Base-by-base conservation (phyloP, 1,140 invertebrate species). In the Paraescarpia echinospica region DNA sequence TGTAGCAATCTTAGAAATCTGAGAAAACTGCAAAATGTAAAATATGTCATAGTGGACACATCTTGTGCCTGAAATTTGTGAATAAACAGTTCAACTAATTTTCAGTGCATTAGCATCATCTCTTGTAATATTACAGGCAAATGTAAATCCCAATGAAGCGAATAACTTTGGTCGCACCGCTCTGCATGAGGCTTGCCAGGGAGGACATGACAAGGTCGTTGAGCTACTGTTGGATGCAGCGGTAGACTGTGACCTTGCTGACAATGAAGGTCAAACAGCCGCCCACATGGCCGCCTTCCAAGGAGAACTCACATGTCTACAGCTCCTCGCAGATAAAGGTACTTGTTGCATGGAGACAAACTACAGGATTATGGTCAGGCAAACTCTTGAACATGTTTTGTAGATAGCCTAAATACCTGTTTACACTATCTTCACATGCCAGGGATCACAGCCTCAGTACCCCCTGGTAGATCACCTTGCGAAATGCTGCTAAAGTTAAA, bases 181-280 rank as follows among this genome's bases (percentile, higher is more conserved):
- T 4, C 92, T 96, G 8, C 95, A 96, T 93, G 95, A 96, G 35
- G 95, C 95, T 1, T 95, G 95, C 93, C 92, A 94, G 6, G 94
- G 95, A 31, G 95, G 95, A 35, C 94, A 96, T 92, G 92, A 94
- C 27, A 94, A 94, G 18, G 94, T 94, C 89, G 93, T 95, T 4
- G 92, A 91, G 34, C 41, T 95, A 22, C 92, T 96, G 35, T 48
- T 94, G 35, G 93, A 95, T 31, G 92, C 94, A 88, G 94, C 94
- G 8, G n/a, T 31, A 31, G 94, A 95, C 89, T 88, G 95, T 5
- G 94, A 95, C 91, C 93, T 93, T 9, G 34, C 93, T 5, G 95
- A 96, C 93, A 93, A 91, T 41, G 94, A 95, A 93, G 94, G 95
- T 33, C 94, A 94, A 90, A 95, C 94, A 33, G 94, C 95, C 14